Percentiles rank a stretch among this genome's conserved stretches.
These are phyloP conservation scores for Coenonympha arcania DNA, from an alignment of 2,888 invertebrate species.

Conservation along the genomic window DNA sequence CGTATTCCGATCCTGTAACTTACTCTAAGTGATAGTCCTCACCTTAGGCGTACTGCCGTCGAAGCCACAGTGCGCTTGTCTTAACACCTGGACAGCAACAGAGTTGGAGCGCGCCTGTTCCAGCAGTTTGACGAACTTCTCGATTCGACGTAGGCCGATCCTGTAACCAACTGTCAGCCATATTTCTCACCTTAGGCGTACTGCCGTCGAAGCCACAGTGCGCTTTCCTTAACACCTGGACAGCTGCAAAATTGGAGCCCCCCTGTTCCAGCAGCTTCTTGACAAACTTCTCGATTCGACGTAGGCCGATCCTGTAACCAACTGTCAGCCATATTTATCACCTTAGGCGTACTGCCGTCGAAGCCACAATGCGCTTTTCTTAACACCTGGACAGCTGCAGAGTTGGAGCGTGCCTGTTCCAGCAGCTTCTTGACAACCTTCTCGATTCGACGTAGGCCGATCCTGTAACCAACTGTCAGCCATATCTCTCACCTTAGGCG, in stretches of 20 bases:
- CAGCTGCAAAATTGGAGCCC: constrained; percentile 55
- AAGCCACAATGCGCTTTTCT: constrained; percentile 82
- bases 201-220: constrained; percentile 80
- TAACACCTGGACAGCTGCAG: constrained; percentile 66
- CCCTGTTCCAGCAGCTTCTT: constrained; percentile 54
- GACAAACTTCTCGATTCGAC: constrained; percentile 69
- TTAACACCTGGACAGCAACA: constrained; percentile 65
- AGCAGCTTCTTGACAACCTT: constrained; percentile 56
- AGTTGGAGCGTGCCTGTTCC: constrained; percentile 52
- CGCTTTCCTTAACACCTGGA: constrained; percentile 73
- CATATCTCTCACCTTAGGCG: constrained; percentile 77
- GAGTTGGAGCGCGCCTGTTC: constrained; percentile 55
- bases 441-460: too few species aligned
- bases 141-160: constrained; percentile 70
- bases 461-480: constrained; percentile 58
- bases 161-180: constrained; percentile 70
- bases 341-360: constrained; percentile 77
- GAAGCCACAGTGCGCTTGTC: constrained; percentile 80
- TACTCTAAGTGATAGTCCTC: constrained; percentile 62
- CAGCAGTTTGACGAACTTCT: constrained; percentile 63
- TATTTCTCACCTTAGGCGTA: constrained; percentile 74
- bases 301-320: constrained; percentile 65
- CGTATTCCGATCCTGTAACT: constrained; percentile 70
- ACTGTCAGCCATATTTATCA: constrained; percentile 70
- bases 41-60: constrained; percentile 78